Evolutionary conservation across 2,113 vertebrate species (phyloP).

Genomic region (Andinoacara biseriatus): DNA sequence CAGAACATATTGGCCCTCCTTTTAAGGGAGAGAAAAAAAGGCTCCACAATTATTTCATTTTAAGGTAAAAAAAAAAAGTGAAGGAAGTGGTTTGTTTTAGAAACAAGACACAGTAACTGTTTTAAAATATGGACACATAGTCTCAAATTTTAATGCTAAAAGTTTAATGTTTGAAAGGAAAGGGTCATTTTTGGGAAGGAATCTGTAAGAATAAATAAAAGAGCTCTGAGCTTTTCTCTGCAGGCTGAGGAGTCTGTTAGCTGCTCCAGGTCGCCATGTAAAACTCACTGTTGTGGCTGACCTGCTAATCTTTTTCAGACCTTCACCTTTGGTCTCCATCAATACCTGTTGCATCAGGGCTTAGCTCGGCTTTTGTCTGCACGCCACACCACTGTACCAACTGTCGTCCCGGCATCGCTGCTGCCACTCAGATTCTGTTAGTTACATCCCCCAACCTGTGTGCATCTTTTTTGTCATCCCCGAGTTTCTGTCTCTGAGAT

Average conservation of each 20-base stretch:
- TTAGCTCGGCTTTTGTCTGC: constrained; percentile 10
- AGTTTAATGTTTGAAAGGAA: background rate
- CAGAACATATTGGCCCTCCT: background rate
- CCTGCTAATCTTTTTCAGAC: constrained; percentile 43
- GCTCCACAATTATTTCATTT: background rate
- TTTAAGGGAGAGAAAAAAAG: background rate
- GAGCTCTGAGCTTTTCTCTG: background rate
- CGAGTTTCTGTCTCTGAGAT: background rate
- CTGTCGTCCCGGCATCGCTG: background rate
- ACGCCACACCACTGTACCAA: background rate
- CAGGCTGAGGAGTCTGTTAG: background rate
- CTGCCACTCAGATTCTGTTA: background rate
- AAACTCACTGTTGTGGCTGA: constrained; percentile 28
- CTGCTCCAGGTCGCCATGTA: background rate
- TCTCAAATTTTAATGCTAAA: background rate
- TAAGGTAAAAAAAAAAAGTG: background rate
- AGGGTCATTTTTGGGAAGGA: background rate
- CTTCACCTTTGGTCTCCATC: constrained; percentile 40
- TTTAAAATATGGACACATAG: background rate
- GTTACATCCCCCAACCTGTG: background rate
- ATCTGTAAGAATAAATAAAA: background rate
- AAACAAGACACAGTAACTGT: background rate
- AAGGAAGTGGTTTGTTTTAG: background rate
- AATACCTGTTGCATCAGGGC: constrained; percentile 25
- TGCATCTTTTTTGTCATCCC: background rate